Evolutionary conservation across 2,888 invertebrate species (phyloP), one percentile per base, ranked within the genome.

Genomic region (Orthosia gothica): DNA sequence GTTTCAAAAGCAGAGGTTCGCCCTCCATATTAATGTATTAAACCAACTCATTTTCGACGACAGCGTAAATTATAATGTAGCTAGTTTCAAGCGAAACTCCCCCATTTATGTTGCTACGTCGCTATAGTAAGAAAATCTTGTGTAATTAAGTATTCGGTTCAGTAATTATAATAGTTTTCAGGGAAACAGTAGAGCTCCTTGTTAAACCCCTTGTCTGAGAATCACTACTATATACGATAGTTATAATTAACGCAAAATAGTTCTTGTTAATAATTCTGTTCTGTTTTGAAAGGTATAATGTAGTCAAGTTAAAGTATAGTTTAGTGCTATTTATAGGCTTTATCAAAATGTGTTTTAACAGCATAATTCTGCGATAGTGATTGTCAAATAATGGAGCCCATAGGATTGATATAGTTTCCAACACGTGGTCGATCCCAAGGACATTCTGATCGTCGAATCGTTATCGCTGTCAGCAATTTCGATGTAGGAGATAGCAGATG

Each of bases 21-120:
- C 20, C 81, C 54, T 74, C 40, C 74, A 74, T 80, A 77, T 65
- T 77, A 65, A 65, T 74, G 64, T 74, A 55, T 81, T 61, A 61
- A 74, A 80, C 49, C 61, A 55, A 80, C 54, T 80, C 74, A 80
- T 65, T 65, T 61, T 74, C 76, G 61, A 54, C 74, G 59, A 47
- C 52, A 47, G 50, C 50, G 54, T 50, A 55, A 55, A 74, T 77
- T 80, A 77, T 80, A 74, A 77, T 77, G 32, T 55, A 61, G 54
- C 74, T 58, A 32, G 71, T 50, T 80, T 65, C 49, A 32, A 65
- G 54, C 74, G 54, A 45, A 49, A 65, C 49, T 61, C n/a, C 16
- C 50, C 26, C 74, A 65, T 65, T 47, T 47, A 80, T 50, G 54
- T 74, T 55, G 15, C 54, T 45, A 23, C 32, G 23, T 45, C 16